These are phyloP conservation scores for Palythoa caribaeorum DNA, from an alignment of 92 coral and sea anemone species.

Conservation along the genomic window DNA sequence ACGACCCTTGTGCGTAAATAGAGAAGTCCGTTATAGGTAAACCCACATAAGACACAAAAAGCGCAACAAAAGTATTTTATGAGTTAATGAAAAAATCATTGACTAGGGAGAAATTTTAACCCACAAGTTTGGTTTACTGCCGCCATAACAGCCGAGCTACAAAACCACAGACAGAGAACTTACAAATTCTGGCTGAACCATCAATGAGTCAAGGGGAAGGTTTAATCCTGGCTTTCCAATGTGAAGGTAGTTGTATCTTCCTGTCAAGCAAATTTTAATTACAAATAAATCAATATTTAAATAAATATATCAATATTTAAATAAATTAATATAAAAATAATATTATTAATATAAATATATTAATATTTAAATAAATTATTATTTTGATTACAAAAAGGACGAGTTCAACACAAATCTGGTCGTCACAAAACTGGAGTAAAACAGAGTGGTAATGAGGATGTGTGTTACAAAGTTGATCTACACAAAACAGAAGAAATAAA, in stretches of 20 bases:
- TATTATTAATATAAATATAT: no score
- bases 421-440: neutral
- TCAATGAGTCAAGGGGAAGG: constrained; percentile 91
- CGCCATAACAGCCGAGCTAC: neutral
- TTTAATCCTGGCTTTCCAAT: constrained; percentile 90
- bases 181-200: constrained; percentile 99
- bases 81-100: no score
- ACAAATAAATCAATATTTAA: neutral
- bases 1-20: constrained; percentile 73
- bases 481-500: neutral
- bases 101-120: no score
- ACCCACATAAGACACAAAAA: neutral
- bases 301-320: no score
- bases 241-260: constrained; percentile 91
- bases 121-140: no score
- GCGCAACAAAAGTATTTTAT: no score
- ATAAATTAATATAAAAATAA: neutral
- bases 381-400: neutral
- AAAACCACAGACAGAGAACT: constrained; percentile 48
- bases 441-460: no score
- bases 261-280: constrained; percentile 44
- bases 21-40: neutral
- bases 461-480: neutral
- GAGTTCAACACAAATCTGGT: neutral
- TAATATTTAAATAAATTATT: no score